Base-by-base conservation (phyloP, 30 jellyfish, hydroid and myxozoan genomes). In the Turritopsis dohrnii region DNA sequence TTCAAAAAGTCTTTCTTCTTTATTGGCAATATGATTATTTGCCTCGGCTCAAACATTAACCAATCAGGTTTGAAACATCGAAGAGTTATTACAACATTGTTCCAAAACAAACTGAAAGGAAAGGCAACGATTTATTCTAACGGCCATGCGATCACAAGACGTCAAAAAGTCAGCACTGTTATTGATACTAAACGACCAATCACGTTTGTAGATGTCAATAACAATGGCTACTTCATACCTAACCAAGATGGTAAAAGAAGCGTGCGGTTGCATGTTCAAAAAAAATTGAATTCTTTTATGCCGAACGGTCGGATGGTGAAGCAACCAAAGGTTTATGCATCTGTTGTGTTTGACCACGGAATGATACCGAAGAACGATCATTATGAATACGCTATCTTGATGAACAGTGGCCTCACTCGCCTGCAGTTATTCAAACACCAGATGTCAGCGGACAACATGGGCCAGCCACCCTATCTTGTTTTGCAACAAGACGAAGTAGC, bases 1-100 rank as follows among this genome's bases (percentile, higher is more conserved):
- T 82, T 82, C 29, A 82, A 71, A 27, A 71, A 66, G 65, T 80
- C 87, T 21, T 80, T 41, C 52, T 54, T 9, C 53, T 80, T 80
- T 54, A 24, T 80, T 52, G 87, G 52, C 7, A 84, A 80, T 80
- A 52, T 80, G 31, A 80, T 80, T 25, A 24, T 80, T 25, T 80
- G 87, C 80, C 87, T 80, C 83, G 87, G 82, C 25, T 41, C 83
- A 1, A 54, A 80, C 84, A 80, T 80, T 18, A 65, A 52, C 25
- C 76, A 80, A 31, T 17, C 54, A 21, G 71, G 87, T 29, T 28
- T 28, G 25, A 52, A 41, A 52, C 20, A 66, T 18, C 69, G 76
- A 8, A 24, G 71, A 1, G 87, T 71, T 24, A 82, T 82, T 18
- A 82, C 89, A 65, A 82, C 89, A 21, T 5, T 82, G 28, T 82